Conservation (phyloP, 2,113 vertebrate species). For the Mixornis gularis region DNA sequence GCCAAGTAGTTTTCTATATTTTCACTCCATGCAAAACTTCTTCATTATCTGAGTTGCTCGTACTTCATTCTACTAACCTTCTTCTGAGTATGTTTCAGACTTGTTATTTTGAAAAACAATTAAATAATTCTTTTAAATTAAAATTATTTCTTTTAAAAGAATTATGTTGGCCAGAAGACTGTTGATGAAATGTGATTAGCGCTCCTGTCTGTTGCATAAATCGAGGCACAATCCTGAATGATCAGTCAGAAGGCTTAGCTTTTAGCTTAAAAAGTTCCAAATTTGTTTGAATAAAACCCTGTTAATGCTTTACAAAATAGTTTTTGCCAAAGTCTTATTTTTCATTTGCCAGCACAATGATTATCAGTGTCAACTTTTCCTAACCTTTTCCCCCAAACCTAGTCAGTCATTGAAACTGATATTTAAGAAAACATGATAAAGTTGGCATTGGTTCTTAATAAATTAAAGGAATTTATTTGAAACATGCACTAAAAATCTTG, state of each 20-base stretch:
- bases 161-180: background rate
- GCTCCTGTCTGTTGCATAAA: slow-evolving; percentile 37
- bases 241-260: background rate
- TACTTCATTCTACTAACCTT: background rate
- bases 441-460: background rate
- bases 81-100: background rate
- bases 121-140: background rate
- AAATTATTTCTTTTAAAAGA: background rate
- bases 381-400: background rate
- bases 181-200: background rate
- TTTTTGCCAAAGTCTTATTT: background rate
- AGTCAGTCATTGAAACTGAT: background rate
- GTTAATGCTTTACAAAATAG: background rate
- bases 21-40: background rate
- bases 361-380: background rate
- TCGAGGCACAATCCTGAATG: background rate
- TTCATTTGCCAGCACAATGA: background rate
- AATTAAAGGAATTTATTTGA: background rate
- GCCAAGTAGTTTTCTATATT: background rate
- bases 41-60: background rate
- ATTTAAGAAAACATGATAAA: background rate
- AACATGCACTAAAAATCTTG: background rate
- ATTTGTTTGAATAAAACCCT: background rate
- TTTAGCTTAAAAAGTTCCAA: background rate
- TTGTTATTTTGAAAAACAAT: background rate